Percentiles rank a stretch among this genome's conserved stretches.
Evolutionary conservation across 2,797 vertebrate species (phyloP).

Genomic region (Myotis pilosus): DNA sequence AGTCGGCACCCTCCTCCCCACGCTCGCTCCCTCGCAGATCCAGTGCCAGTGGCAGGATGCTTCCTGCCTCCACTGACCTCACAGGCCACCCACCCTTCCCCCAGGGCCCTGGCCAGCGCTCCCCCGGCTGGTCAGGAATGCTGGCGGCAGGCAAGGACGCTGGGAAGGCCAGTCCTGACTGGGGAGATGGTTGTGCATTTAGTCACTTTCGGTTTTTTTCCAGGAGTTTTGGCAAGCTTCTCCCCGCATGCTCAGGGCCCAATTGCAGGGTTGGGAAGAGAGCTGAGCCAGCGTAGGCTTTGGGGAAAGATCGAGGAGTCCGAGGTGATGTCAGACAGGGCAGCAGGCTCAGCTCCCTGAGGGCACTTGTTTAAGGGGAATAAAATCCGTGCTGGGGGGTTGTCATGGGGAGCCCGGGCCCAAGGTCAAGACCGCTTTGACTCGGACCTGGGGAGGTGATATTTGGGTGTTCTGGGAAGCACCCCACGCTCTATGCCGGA

Average conservation of each 20-base stretch:
- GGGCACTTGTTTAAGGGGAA: neutral
- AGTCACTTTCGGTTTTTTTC: constrained; percentile 54
- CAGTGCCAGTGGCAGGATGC: neutral
- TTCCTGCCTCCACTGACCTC: neutral
- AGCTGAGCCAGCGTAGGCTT: neutral
- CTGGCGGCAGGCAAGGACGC: neutral
- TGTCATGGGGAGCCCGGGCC: accelerated
- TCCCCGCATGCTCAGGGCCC: neutral
- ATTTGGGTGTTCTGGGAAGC: neutral
- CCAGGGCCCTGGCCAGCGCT: neutral
- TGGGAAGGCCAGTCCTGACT: constrained; percentile 5
- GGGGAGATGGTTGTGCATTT: constrained; percentile 60
- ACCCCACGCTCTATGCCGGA: neutral
- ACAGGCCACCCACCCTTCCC: neutral
- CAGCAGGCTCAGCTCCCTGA: neutral
- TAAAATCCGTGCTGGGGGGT: neutral
- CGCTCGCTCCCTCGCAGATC: neutral
- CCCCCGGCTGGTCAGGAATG: neutral
- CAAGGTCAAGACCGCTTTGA: neutral
- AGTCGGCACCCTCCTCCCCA: neutral
- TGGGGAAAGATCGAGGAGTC: neutral
- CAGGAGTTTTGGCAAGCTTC: constrained; percentile 36
- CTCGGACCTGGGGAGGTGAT: neutral
- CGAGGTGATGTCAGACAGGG: neutral
- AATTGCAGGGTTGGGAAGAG: neutral